Percentiles rank a stretch among this genome's conserved stretches.
Evolutionary conservation across 2,888 invertebrate genomes (phyloP).

Genomic region (Campaea margaritaria): DNA sequence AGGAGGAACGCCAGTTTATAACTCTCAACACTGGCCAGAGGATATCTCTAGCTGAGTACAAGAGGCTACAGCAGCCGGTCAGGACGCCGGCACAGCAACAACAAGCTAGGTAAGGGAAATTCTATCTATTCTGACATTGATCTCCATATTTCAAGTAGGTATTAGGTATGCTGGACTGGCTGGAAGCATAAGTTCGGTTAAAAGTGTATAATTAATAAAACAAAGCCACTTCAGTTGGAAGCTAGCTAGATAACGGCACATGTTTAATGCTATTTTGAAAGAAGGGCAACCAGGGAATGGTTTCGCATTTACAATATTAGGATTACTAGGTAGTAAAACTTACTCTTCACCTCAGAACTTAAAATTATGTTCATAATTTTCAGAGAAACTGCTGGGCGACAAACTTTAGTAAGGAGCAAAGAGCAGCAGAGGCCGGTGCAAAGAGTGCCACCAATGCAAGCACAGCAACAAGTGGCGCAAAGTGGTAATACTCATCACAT

Average conservation of each 20-base stretch:
- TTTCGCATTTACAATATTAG: too few relatives aligned
- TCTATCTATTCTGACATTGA: not conserved
- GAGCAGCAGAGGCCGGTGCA: slow-evolving; percentile 79
- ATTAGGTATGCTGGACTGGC: too few relatives aligned
- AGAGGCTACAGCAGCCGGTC: slow-evolving; percentile 67
- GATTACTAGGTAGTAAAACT: too few relatives aligned
- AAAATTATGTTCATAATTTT: too few relatives aligned
- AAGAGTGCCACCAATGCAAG: slow-evolving; percentile 79
- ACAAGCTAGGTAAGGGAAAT: slow-evolving; percentile 53
- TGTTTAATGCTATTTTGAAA: too few relatives aligned
- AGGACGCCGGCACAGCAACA: slow-evolving; percentile 66
- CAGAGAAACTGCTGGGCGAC: slow-evolving; percentile 74
- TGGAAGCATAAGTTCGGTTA: too few relatives aligned
- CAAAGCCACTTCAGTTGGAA: too few relatives aligned
- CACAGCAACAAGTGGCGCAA: slow-evolving; percentile 64
- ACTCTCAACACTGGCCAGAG: slow-evolving; percentile 74
- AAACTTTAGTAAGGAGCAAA: slow-evolving; percentile 78
- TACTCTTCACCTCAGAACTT: too few relatives aligned
- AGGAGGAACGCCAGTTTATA: slow-evolving; percentile 75
- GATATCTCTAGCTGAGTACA: slow-evolving; percentile 78
- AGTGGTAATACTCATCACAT: slow-evolving; percentile 46
- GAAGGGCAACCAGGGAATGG: too few relatives aligned
- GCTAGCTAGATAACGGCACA: too few relatives aligned
- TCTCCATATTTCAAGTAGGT: not conserved
- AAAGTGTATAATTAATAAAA: too few relatives aligned